Base-by-base conservation (phyloP, 2,113 vertebrate species). In the Ciconia stormi region DNA sequence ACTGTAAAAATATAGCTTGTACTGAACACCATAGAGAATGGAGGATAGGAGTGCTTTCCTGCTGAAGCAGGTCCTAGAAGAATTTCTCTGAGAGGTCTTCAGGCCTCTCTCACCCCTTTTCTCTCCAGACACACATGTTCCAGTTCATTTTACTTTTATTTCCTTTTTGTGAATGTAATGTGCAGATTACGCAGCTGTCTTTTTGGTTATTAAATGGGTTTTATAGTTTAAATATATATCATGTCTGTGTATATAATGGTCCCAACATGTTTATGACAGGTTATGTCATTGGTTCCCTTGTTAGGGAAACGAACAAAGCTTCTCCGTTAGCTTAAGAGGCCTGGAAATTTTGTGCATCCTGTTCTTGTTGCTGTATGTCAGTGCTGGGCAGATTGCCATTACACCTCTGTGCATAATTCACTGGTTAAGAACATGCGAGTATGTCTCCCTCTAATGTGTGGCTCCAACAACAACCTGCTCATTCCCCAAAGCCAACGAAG, bases 311-410 rank as follows among this genome's bases (percentile, higher is more conserved):
- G 93, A 95, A 72, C 86, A 97, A 93, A 95, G 65, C 72, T 96
- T 95, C 94, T 78, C 91, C 94, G 62, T 93, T 91, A 93, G 80
- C 63, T 89, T 93, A 91, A 95, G 96, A 96, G 93, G 95, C 93
- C 91, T 97, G 96, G 94, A 93, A 97, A 97, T 95, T 96, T 94
- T 94, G 95, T 91, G 95, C 93, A 95, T 97, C 94, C 97, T 96
- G 95, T 97, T 97, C 96, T 96, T 82, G 83, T 95, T 95, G 96
- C 95, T 91, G 61, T 91, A 72, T 94, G 95, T 97, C 95, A 90
- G 92, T 89, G 86, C 90, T 93, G 97, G 97, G 97, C 93, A 47
- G 49, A n/a, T 87, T 94, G 97, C 97, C 96, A 95, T 80, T 85
- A 22, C 94, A 97, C 93, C 84, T 95, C 72, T 10, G 94, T 87